Base-by-base conservation (phyloP, 2,888 invertebrate species). In the Hedya salicella region DNA sequence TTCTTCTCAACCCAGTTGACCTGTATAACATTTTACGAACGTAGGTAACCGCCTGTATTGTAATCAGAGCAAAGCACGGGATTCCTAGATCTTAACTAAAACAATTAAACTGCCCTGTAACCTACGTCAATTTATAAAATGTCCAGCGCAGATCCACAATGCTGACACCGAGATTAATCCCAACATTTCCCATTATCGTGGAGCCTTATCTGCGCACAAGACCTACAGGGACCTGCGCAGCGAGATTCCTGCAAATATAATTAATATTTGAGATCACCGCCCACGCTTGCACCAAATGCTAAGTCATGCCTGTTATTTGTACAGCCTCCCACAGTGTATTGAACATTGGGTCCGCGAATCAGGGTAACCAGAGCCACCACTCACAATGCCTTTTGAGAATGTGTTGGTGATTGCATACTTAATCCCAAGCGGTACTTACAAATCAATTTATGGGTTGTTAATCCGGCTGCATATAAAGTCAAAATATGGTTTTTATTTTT, bases 301-400 rank as follows among this genome's bases (percentile, higher is more conserved):
- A 67, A 71, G 65, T 74, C 75, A 75, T 70, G 68, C 63, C 63
- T 61, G 67, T 67, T 68, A 65, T 69, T 62, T 63, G 61, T 49
- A 66, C 61, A 66, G 48, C 46, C 16, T 16, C 46, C 53, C 53
- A 53, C 60, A 48, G 50, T 49, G 52, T 61, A 49, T 21, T 36
- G 36, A 36, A 36, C 36, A 36, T 36, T 36, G 36, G 36, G 9
- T 36, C 3, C 36, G 36, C 36, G 36, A 36, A 36, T 6, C 6
- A 36, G 6, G 36, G 3, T 25, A 25, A n/a, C n/a, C n/a, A n/a
- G n/a, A n/a, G 36, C 36, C 11, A 36, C 9, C 9, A 36, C 25
- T 4, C 6, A 6, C 25, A 25, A 25, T 25, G 25, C 25, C 25
- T 25, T 25, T 25, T 25, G 25, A 25, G 6, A 25, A 25, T 25